Base-by-base conservation (phyloP, 2,888 invertebrate species). In the Clostera curtula region DNA sequence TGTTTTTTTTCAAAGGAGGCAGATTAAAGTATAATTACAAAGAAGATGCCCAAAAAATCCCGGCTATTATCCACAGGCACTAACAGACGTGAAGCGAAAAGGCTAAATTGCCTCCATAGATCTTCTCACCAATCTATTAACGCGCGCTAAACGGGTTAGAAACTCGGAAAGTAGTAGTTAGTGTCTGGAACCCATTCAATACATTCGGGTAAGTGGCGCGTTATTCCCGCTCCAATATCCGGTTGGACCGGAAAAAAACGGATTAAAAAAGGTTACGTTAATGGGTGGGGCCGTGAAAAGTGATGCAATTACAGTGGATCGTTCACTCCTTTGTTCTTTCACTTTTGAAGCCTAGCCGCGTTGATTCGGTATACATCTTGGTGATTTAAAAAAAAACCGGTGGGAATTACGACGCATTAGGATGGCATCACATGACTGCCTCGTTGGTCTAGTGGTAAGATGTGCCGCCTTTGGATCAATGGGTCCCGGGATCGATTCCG, bases 241-340 rank as follows among this genome's bases (percentile, higher is more conserved):
- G 72, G 69, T 50, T 44, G 57, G 49, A 58, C 56, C 56, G 66
- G 62, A 72, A 74, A 51, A 73, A 72, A 70, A 49, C 55, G 68
- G 68, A 73, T 75, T 74, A 74, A 74, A 72, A 61, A 69, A 68
- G 69, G 70, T 64, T 67, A 61, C 66, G 61, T 69, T 77, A 75
- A 77, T 72, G 68, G 72, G 50, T 44, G 48, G 43, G 44, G 49
- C 56, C 37, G 69, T 70, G 74, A 76, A 70, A 73, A 72, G 72
- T 74, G 75, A 71, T 67, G 69, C 70, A 71, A 76, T 79, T 77
- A 79, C 63, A 27, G 45, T 45, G 55, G 61, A 65, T 73, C 63
- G 71, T 66, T 62, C 63, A 35, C 60, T 50, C 56, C 61, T 69
- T 72, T 73, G 63, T 69, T 68, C 62, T 62, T 49, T 40, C 31